Evolutionary conservation across 1,140 invertebrate genomes (phyloP).

Genomic region (Hestina assimilis): DNA sequence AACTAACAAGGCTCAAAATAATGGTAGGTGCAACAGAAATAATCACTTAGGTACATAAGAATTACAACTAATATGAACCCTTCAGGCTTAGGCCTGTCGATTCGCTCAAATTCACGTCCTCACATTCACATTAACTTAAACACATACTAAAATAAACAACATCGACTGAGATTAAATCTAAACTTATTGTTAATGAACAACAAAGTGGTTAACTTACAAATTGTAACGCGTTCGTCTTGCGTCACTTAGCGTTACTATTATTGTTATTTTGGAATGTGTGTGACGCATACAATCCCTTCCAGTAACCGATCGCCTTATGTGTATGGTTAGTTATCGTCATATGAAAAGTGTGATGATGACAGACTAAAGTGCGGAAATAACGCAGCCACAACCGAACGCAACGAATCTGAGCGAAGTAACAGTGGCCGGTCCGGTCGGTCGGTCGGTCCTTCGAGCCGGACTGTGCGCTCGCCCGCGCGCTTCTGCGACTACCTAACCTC

Average conservation of each 20-base stretch:
- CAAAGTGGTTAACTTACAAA: conserved; percentile 76
- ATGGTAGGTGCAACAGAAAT: conserved; percentile 73
- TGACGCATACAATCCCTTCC: conserved; percentile 50
- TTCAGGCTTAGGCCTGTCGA: conserved; percentile 56
- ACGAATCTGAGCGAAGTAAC: conserved; percentile 64
- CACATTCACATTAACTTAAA: conserved; percentile 73
- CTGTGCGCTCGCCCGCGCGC: neutral
- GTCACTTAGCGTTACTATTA: conserved; percentile 58
- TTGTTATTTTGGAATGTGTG: conserved; percentile 74
- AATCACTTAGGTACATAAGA: conserved; percentile 69
- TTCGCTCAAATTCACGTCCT: conserved; percentile 73
- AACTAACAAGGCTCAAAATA: conserved; percentile 69
- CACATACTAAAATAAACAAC: conserved; percentile 75
- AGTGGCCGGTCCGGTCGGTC: conserved; percentile 16
- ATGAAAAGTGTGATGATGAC: conserved; percentile 29
- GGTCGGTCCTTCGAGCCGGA: neutral
- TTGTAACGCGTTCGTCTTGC: conserved; percentile 56
- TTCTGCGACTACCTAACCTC: conserved; percentile 17
- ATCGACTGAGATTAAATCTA: conserved; percentile 75
- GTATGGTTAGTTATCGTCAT: conserved; percentile 19
- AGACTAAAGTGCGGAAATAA: conserved; percentile 9
- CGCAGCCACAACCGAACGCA: conserved; percentile 19
- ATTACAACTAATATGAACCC: conserved; percentile 67
- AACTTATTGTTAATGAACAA: conserved; percentile 77
- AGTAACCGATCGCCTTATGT: conserved; percentile 23